Evolutionary conservation across 2,113 vertebrate genomes (phyloP).

Genomic region (Labeo rohita): DNA sequence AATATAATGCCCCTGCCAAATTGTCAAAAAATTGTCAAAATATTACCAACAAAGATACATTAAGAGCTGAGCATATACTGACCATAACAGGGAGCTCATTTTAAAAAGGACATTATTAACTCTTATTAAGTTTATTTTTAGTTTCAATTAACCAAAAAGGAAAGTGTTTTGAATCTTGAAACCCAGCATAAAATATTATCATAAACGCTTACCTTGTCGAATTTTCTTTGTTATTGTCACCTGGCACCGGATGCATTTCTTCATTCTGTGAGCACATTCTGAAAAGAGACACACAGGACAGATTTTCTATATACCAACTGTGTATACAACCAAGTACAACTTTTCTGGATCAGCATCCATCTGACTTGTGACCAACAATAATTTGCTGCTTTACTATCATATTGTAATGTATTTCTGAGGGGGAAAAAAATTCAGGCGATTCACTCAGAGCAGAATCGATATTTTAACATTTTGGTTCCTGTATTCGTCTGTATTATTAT

Average conservation of each 20-base stretch:
- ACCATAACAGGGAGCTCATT: background rate
- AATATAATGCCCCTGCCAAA: no score
- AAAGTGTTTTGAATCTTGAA: background rate
- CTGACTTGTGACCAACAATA: no score
- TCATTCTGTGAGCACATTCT: conserved; percentile 98
- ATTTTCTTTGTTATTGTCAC: conserved; percentile 94
- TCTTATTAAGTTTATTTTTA: background rate
- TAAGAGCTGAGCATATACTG: background rate
- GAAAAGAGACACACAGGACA: background rate
- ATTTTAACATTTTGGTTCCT: no score
- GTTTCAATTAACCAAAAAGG: background rate
- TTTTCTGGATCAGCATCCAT: background rate
- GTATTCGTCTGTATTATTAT: no score
- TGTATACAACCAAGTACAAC: background rate
- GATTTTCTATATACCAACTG: background rate
- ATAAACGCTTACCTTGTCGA: conserved; percentile 82
- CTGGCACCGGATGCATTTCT: conserved; percentile 99
- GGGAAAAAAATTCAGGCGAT: no score
- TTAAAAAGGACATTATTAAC: background rate
- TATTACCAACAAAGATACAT: no score
- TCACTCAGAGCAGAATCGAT: no score
- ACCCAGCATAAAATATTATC: background rate
- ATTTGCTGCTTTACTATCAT: no score
- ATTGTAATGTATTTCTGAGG: background rate
- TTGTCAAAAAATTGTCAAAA: no score